Base-by-base conservation (phyloP, 2,113 vertebrate genomes). In the Lathamus discolor region DNA sequence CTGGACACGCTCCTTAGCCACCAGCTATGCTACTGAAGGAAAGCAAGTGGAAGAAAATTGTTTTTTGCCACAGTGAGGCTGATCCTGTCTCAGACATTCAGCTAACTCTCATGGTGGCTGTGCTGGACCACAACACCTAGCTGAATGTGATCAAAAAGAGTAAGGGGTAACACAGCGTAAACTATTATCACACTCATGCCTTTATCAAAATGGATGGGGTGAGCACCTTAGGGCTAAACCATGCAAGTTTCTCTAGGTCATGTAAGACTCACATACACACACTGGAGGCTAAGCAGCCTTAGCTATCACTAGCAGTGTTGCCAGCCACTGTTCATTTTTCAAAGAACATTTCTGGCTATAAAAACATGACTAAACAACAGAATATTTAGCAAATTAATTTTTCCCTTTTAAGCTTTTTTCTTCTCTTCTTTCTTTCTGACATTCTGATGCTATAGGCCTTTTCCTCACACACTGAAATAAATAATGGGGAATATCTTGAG, bases 91-190 rank as follows among this genome's bases (percentile, higher is more conserved):
- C 66, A 87, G 35, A 44, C 5, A 63, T 28, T 39, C 31, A 49
- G 10, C 20, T 54, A 16, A 9, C 11, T 31, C 28, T 48, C 17
- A 5, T 14, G 31, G 28, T 28, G 19, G 13, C 35, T 82, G 18
- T 43, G 18, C 37, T 78, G 72, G 39, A 62, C 24, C 19, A n/a
- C 59, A 1, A 0, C 41, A 43, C 16, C 11, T 35, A 62, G 57
- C 18, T 72, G 35, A 55, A 73, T 7, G 12, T 14, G 23, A 33
- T 31, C 20, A n/a, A 55, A 37, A 10, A 61, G 13, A 78, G 19
- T n/a, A 90, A 62, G 0, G 0, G 15, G 24, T 28, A 83, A 9
- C 17, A 74, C 20, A 55, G 7, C 1, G 0, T 49, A 55, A 68
- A 61, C 24, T 52, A 2, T 43, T 79, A 31, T 20, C 35, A 61